A percentile compares a stretch with the other conserved stretches of the same genome.
phyloP scores from a whole-genome alignment of 1,140 invertebrate genomes.

The Drosophila kepulauana region DNA sequence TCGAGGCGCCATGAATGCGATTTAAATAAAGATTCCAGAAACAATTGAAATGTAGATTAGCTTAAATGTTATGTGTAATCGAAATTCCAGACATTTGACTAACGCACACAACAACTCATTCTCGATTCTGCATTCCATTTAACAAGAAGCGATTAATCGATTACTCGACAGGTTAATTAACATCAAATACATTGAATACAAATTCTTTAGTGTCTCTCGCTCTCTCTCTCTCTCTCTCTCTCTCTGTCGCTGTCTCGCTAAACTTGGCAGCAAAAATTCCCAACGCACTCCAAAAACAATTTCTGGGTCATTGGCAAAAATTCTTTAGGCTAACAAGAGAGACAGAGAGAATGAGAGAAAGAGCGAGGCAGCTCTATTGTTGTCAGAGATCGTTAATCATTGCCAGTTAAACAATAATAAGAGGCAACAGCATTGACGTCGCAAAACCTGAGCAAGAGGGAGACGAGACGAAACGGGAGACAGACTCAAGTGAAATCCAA shows the following conservation, averaged over 20 bases:
- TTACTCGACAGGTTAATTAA: constrained; percentile 20
- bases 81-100: background rate
- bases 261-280: constrained; percentile 1
- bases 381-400: constrained; percentile 71
- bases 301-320: constrained; percentile 33
- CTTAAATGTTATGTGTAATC: background rate
- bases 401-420: constrained; percentile 76
- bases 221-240: no score
- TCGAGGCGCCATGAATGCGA: no score
- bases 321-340: constrained; percentile 27
- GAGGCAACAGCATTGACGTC: constrained; percentile 33
- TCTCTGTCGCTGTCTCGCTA: background rate
- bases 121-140: background rate
- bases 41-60: background rate
- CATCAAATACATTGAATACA: background rate
- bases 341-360: constrained; percentile 4
- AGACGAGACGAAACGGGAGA: background rate
- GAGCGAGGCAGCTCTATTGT: constrained; percentile 14
- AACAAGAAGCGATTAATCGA: background rate
- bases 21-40: no score
- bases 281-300: constrained; percentile 27
- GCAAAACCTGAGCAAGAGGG: no score
- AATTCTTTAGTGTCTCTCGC: background rate
- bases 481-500: constrained; percentile 73
- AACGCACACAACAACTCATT: background rate